A percentile compares a stretch with the other conserved stretches of the same genome.
phyloP scores from a whole-genome alignment of 2,113 vertebrate species.

The Mustela nigripes region DNA sequence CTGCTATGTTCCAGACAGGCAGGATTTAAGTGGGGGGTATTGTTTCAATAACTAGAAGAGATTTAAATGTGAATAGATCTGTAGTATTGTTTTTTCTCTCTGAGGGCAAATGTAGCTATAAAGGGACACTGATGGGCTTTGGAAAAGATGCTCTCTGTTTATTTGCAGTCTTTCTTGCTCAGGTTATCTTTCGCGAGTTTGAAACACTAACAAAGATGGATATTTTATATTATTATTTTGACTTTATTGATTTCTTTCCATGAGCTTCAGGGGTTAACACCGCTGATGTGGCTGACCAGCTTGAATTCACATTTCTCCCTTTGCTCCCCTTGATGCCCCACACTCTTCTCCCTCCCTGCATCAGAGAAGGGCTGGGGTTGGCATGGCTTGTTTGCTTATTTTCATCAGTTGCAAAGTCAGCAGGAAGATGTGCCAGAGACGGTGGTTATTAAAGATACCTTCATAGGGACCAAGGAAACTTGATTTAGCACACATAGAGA shows the following conservation, averaged over 20 bases:
- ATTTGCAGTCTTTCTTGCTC: background rate
- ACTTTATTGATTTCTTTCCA: background rate
- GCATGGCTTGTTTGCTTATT: background rate
- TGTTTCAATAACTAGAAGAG: background rate
- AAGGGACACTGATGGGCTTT: background rate
- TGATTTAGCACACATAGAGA: background rate
- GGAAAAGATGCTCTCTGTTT: background rate
- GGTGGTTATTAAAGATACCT: background rate
- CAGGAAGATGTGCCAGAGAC: too few species aligned
- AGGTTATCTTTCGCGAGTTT: background rate
- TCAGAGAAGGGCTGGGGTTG: background rate
- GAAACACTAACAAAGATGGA: background rate
- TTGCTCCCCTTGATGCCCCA: background rate
- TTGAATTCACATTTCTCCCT: background rate
- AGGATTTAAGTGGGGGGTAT: background rate
- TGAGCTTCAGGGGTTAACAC: background rate
- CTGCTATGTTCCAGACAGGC: background rate
- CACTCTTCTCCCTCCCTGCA: background rate
- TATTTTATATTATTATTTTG: slow-evolving; percentile 11
- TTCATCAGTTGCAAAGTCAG: background rate
- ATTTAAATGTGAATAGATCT: background rate
- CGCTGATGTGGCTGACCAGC: background rate
- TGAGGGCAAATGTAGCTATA: background rate
- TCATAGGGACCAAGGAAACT: background rate
- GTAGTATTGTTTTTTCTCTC: background rate